Percentiles rank a stretch among this genome's conserved stretches.
Conservation (phyloP, 1,140 invertebrate genomes). For the Samia ricini region DNA sequence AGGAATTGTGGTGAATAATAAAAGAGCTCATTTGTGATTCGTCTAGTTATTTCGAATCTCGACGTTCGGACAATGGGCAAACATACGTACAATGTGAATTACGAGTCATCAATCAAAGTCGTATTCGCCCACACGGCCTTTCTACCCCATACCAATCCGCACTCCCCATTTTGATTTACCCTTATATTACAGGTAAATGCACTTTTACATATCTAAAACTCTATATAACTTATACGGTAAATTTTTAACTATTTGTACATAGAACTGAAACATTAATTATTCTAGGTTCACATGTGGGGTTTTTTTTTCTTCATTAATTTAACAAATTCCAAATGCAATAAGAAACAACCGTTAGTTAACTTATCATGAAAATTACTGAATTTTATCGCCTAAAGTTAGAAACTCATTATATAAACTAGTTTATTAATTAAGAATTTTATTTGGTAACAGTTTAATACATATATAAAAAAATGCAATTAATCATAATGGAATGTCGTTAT, state of each 20-base stretch:
- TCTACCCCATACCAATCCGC: constrained; percentile 20
- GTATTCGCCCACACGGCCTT: constrained; percentile 27
- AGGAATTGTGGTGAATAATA: constrained; percentile 25
- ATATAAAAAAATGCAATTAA: too few relatives aligned
- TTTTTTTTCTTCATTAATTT: not conserved
- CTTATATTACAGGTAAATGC: constrained; percentile 42
- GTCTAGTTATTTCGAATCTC: constrained; percentile 62
- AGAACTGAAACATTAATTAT: not conserved
- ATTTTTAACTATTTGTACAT: not conserved
- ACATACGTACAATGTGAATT: constrained; percentile 56
- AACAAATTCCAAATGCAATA: not conserved
- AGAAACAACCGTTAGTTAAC: not conserved
- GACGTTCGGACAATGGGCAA: constrained; percentile 58
- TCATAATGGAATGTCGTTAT: too few relatives aligned
- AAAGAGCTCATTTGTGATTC: constrained; percentile 51
- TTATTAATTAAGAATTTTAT: not conserved
- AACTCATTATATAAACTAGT: not conserved
- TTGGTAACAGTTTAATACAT: not conserved
- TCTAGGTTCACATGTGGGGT: not conserved
- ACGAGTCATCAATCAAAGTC: constrained; percentile 68
- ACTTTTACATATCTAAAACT: constrained; percentile 25
- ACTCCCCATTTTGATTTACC: constrained; percentile 35
- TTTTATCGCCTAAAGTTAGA: not conserved
- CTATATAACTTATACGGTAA: not conserved
- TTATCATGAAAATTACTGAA: not conserved